A percentile compares a stretch with the other conserved stretches of the same genome.
Evolutionary conservation across 1,140 invertebrate genomes (phyloP).

Genomic region (Cotesia glomerata): DNA sequence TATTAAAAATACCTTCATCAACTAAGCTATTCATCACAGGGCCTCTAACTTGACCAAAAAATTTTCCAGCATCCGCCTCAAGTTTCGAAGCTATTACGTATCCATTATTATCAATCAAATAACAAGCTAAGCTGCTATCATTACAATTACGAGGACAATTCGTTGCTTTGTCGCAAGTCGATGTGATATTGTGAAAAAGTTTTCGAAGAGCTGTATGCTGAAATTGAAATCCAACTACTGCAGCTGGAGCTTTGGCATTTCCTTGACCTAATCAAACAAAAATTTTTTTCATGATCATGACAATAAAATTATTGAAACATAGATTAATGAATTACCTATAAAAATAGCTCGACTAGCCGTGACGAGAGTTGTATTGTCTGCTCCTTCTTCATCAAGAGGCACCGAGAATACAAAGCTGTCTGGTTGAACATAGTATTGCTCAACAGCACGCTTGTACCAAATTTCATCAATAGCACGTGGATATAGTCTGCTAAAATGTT

Average conservation of each 20-base stretch:
- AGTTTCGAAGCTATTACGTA: conserved; percentile 82
- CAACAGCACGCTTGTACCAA: conserved; percentile 92
- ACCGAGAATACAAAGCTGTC: conserved; percentile 89
- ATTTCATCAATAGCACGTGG: conserved; percentile 84
- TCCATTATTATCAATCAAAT: conserved; percentile 88
- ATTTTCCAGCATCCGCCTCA: conserved; percentile 76
- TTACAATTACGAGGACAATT: conserved; percentile 72
- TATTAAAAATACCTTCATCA: conserved; percentile 78
- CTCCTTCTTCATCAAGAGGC: conserved; percentile 75
- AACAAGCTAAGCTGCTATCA: conserved; percentile 78
- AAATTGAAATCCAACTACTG: conserved; percentile 92
- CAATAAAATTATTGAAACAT: no score
- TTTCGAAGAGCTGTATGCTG: conserved; percentile 76
- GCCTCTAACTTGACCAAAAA: conserved; percentile 84
- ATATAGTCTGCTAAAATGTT: conserved; percentile 56
- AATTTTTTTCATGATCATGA: background rate
- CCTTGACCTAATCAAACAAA: conserved; percentile 58
- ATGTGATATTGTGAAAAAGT: conserved; percentile 82
- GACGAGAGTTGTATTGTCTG: conserved; percentile 74
- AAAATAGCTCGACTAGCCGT: conserved; percentile 90
- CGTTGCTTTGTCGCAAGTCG: conserved; percentile 61
- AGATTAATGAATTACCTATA: conserved; percentile 49
- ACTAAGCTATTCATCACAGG: conserved; percentile 80
- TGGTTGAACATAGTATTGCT: conserved; percentile 81
- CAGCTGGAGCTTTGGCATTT: conserved; percentile 74